A percentile compares a stretch with the other conserved stretches of the same genome.
These are phyloP conservation scores for Eidolon dupreanum DNA, from an alignment of 2,797 vertebrate genomes.

Conservation along the genomic window DNA sequence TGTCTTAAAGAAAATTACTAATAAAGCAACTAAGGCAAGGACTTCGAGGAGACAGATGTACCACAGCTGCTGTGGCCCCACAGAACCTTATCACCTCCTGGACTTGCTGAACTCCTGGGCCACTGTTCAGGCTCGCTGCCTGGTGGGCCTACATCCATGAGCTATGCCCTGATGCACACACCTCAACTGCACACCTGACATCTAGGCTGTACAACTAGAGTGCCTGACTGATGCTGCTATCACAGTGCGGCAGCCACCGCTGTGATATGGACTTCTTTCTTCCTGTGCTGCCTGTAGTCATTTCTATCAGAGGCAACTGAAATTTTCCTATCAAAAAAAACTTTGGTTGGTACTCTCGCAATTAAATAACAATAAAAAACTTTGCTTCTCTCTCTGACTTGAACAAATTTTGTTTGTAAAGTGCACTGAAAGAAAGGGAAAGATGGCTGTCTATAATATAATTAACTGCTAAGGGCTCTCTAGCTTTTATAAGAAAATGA, in stretches of 20 bases:
- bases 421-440: constrained; percentile 90
- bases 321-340: constrained; percentile 81
- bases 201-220: neutral
- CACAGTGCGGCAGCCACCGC: neutral
- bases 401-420: constrained; percentile 85
- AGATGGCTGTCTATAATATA: constrained; percentile 86
- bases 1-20: neutral
- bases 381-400: constrained; percentile 82
- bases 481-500: constrained; percentile 88
- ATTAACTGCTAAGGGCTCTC: constrained; percentile 75
- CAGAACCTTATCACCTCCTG: neutral
- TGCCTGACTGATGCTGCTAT: neutral
- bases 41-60: neutral
- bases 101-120: neutral
- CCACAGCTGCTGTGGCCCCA: neutral
- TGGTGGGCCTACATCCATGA: neutral
- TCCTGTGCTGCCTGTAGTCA: constrained; percentile 84
- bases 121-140: neutral
- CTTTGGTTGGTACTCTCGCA: constrained; percentile 91
- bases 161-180: neutral
- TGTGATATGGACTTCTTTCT: neutral
- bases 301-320: constrained; percentile 87
- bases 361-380: constrained; percentile 88
- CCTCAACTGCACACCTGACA: neutral
- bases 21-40: neutral